Percentiles rank a stretch among this genome's conserved stretches.
These are phyloP conservation scores for Lasioglossum lativentre DNA, from an alignment of 2,888 invertebrate species.

Conservation along the genomic window DNA sequence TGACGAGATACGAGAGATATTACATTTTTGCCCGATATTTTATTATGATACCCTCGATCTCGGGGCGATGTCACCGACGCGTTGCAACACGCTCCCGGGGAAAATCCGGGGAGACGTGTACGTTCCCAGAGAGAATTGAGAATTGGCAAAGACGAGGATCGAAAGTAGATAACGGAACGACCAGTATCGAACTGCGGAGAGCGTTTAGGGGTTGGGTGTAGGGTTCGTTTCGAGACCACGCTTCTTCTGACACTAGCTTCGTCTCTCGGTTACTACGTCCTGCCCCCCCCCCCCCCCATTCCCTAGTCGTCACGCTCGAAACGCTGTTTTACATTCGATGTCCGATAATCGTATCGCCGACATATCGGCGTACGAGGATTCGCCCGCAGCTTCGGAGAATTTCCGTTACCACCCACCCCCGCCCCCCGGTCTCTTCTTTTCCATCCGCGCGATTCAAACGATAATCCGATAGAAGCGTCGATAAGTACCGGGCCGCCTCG, in stretches of 20 bases:
- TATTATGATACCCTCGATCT: background rate
- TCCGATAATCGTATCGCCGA: constrained; percentile 45
- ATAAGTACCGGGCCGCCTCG: background rate
- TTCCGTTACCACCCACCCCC: background rate
- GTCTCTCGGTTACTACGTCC: constrained; percentile 2
- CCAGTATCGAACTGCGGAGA: background rate
- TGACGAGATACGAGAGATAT: constrained; percentile 17
- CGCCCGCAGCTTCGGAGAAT: background rate
- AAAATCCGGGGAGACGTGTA: background rate
- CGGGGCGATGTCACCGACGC: background rate
- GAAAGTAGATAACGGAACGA: constrained; percentile 17
- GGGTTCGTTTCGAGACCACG: constrained; percentile 27
- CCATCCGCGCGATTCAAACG: background rate
- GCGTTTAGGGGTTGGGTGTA: background rate
- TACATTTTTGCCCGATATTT: background rate
- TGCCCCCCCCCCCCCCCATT: too few species aligned
- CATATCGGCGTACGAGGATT: constrained; percentile 8
- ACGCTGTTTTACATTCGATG: constrained; percentile 8
- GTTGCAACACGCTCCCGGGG: background rate
- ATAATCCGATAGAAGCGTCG: constrained; percentile 1
- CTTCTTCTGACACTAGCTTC: constrained; percentile 51
- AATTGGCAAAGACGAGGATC: constrained; percentile 58
- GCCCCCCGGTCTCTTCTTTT: background rate
- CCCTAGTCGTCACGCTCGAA: background rate
- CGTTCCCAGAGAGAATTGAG: constrained; percentile 49